These are phyloP conservation scores for Aphodius sticticus DNA, from an alignment of 2,888 invertebrate species.

Conservation along the genomic window DNA sequence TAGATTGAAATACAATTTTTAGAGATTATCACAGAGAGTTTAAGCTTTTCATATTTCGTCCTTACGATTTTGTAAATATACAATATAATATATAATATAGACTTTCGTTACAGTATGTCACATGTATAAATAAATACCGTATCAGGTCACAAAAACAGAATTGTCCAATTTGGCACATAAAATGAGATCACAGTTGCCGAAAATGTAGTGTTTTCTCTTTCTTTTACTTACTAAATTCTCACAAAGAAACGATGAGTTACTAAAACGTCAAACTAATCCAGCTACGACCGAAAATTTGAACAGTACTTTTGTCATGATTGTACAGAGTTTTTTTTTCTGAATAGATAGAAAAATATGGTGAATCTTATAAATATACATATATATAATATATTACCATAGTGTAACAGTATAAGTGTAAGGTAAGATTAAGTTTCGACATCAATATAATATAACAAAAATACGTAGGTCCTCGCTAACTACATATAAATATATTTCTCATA, in stretches of 20 bases:
- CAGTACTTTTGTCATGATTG: slow-evolving; percentile 27
- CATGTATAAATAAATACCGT: slow-evolving; percentile 40
- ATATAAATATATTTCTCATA: slow-evolving; percentile 15
- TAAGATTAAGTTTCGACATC: slow-evolving; percentile 29
- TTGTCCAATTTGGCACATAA: slow-evolving; percentile 48
- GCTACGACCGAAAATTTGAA: slow-evolving; percentile 27
- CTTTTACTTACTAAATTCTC: not conserved
- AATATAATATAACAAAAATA: slow-evolving; percentile 30
- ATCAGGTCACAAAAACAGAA: slow-evolving; percentile 46
- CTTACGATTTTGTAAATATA: slow-evolving; percentile 27
- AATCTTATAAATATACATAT: slow-evolving; percentile 29
- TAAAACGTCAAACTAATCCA: not conserved
- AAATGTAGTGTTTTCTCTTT: slow-evolving; percentile 28
- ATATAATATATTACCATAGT: not conserved
- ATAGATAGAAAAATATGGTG: slow-evolving; percentile 30
- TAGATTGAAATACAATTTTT: slow-evolving; percentile 32
- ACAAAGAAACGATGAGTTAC: not conserved
- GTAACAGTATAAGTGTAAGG: not conserved
- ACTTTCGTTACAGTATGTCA: slow-evolving; percentile 16
- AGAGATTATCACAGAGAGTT: slow-evolving; percentile 37
- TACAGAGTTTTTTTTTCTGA: slow-evolving; percentile 28
- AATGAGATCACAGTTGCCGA: slow-evolving; percentile 50
- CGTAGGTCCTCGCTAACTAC: slow-evolving; percentile 27
- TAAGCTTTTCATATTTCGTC: slow-evolving; percentile 28
- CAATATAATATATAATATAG: slow-evolving; percentile 27